These are phyloP conservation scores for Centropus unirufus DNA, from an alignment of 2,113 vertebrate genomes.

Conservation along the genomic window DNA sequence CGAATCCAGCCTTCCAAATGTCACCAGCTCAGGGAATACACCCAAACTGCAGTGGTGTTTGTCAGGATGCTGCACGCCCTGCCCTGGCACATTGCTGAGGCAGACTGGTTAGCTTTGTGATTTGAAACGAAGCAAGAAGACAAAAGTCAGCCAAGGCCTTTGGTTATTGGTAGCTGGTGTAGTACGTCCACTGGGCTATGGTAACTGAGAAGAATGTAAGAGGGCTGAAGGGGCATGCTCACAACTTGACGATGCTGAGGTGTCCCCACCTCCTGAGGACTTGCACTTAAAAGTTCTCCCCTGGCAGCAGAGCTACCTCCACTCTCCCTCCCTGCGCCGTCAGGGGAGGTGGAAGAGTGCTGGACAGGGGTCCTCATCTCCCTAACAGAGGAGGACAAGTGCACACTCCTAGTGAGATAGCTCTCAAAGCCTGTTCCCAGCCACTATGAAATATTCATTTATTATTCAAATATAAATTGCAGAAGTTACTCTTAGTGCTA, in stretches of 20 bases:
- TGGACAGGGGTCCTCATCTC: accelerated
- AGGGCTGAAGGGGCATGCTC: background rate
- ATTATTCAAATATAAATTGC: conserved; percentile 2
- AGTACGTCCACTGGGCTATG: background rate
- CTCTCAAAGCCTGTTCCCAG: background rate
- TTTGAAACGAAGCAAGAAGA: background rate
- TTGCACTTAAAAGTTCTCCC: background rate
- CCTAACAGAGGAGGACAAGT: background rate
- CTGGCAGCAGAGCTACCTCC: background rate
- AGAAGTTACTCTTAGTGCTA: background rate
- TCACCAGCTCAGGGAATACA: background rate
- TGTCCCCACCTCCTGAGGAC: background rate
- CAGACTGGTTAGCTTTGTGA: background rate
- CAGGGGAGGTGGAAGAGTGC: background rate
- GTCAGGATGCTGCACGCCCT: background rate
- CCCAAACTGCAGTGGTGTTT: background rate
- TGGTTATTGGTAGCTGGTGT: background rate
- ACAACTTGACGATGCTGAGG: accelerated
- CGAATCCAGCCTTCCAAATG: accelerated
- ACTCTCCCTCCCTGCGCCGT: accelerated
- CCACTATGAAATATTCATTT: background rate
- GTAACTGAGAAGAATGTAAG: background rate
- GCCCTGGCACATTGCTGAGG: background rate
- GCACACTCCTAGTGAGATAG: background rate
- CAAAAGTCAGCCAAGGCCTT: background rate